Evolutionary conservation across 1,140 invertebrate species (phyloP).

Genomic region (Solenopsis invicta): DNA sequence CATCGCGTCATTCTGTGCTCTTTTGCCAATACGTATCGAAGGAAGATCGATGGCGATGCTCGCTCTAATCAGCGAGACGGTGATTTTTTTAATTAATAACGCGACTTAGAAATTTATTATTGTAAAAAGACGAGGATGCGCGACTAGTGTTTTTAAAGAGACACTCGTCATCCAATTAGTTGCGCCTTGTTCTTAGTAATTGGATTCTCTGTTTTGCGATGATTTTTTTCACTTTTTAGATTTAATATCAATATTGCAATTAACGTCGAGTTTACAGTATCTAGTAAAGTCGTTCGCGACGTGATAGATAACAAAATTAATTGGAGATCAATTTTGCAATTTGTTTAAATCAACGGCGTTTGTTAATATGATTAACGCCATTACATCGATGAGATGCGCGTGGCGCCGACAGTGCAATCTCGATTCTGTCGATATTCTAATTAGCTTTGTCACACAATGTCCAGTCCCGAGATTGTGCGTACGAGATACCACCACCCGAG

Average conservation of each 20-base stretch:
- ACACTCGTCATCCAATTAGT: neutral
- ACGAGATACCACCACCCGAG: slow-evolving; percentile 40
- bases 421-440: slow-evolving; percentile 47
- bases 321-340: neutral
- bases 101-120: neutral
- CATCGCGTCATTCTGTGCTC: neutral
- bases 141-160: neutral
- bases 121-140: neutral
- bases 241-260: neutral
- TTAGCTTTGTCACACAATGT: slow-evolving; percentile 37
- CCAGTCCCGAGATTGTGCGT: slow-evolving; percentile 3
- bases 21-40: neutral
- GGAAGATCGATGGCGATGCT: neutral
- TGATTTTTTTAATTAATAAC: slow-evolving; percentile 15
- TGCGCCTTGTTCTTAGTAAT: neutral
- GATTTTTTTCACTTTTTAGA: neutral
- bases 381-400: neutral
- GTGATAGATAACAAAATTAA: neutral
- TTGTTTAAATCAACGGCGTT: neutral
- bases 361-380: slow-evolving; percentile 44
- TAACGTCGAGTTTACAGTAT: neutral
- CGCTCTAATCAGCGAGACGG: neutral
- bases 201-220: neutral
- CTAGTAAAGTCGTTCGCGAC: neutral
- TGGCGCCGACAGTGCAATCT: slow-evolving; percentile 51